Evolutionary conservation across 2,888 invertebrate genomes (phyloP).

Genomic region (Polydrusus tereticollis): DNA sequence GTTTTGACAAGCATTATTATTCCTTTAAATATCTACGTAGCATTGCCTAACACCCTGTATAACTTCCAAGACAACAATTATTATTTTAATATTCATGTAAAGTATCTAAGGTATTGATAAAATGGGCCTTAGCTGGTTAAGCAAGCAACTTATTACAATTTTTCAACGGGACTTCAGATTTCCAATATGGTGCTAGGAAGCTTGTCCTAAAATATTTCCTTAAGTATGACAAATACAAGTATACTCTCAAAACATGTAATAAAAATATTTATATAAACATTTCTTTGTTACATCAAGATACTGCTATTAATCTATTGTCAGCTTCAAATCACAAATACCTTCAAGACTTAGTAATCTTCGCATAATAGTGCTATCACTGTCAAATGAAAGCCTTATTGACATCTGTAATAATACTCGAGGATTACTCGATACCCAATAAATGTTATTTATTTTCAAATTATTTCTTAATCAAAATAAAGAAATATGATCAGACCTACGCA

Average conservation of each 20-base stretch:
- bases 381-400: not conserved
- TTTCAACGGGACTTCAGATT: no score
- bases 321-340: not conserved
- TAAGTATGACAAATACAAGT: not conserved
- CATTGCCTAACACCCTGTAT: no score
- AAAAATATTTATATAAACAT: slow-evolving; percentile 8
- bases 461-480: slow-evolving; percentile 7
- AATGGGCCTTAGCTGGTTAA: no score
- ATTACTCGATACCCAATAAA: not conserved
- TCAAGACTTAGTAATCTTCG: not conserved
- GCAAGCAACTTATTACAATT: no score
- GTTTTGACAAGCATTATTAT: no score
- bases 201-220: not conserved
- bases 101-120: no score
- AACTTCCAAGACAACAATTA: no score
- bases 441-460: slow-evolving; percentile 8
- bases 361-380: slow-evolving; percentile 7
- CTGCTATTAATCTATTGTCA: not conserved
- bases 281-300: not conserved
- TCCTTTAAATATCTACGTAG: no score
- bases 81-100: no score
- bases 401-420: not conserved
- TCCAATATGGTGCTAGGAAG: not conserved
- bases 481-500: slow-evolving; percentile 9
- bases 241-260: not conserved